These are phyloP conservation scores for Dicerorhinus sumatrensis DNA, from an alignment of 2,113 vertebrate species.

Conservation along the genomic window DNA sequence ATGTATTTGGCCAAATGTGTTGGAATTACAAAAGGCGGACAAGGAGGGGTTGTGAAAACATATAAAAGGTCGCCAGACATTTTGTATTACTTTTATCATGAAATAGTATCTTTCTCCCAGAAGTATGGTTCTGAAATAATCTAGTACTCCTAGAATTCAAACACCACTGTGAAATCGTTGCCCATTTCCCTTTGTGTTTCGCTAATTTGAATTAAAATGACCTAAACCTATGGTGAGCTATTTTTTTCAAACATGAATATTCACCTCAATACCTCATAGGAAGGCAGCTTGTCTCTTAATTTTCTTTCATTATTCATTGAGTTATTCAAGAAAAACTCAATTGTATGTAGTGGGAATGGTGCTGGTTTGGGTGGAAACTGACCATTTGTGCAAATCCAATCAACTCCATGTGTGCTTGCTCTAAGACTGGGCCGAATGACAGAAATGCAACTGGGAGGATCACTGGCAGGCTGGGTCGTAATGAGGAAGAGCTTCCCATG, in stretches of 20 bases:
- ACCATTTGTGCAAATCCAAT: neutral
- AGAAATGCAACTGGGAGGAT: neutral
- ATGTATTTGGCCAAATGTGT: neutral
- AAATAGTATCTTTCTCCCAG: slow-evolving; percentile 30
- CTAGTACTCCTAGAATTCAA: neutral
- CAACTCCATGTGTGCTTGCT: neutral
- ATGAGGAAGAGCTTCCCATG: neutral
- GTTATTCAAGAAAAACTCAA: neutral
- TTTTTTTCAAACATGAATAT: neutral
- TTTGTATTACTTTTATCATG: neutral
- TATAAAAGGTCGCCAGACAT: neutral
- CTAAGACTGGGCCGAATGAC: neutral
- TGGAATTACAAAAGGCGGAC: neutral
- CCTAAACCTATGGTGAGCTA: neutral
- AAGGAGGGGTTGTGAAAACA: neutral
- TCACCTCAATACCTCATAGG: neutral
- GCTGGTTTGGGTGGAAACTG: neutral
- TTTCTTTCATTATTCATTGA: neutral
- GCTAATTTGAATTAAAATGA: slow-evolving; percentile 45
- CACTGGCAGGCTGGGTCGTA: rapidly evolving
- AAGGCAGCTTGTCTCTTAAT: neutral
- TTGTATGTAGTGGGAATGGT: neutral
- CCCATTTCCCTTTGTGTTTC: neutral
- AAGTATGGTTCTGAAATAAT: neutral
- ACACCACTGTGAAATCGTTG: neutral